A percentile compares a stretch with the other conserved stretches of the same genome.
phyloP scores from a whole-genome alignment of 2,888 invertebrate species.

The Pegoplata infirma region DNA sequence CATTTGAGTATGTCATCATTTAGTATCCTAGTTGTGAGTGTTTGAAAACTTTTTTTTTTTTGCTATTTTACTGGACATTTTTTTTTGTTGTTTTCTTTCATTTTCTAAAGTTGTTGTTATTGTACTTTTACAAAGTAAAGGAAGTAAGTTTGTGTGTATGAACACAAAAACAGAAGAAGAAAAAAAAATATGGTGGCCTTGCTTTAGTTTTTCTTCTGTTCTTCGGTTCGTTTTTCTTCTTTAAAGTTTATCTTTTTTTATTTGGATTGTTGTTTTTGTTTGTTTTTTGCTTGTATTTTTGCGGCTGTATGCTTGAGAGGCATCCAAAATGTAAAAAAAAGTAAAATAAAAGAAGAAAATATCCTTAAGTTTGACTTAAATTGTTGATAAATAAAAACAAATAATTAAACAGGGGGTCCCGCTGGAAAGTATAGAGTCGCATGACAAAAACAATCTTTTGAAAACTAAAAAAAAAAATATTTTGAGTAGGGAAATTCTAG shows the following conservation, averaged over 20 bases:
- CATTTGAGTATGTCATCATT: conserved; percentile 60
- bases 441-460: no score
- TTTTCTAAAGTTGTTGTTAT: neutral
- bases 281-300: conserved; percentile 58
- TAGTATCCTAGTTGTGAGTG: conserved; percentile 10
- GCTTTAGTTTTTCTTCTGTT: conserved; percentile 59
- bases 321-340: conserved; percentile 23
- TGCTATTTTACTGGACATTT: conserved; percentile 29
- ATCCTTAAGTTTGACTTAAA: conserved; percentile 42
- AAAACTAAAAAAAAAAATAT: no score
- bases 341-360: conserved; percentile 46
- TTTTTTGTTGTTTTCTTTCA: conserved; percentile 30
- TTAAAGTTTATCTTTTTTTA: conserved; percentile 35
- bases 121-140: conserved; percentile 40
- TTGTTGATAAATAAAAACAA: neutral
- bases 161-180: no score
- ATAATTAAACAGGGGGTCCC: conserved; percentile 35
- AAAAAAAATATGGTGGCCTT: conserved; percentile 67
- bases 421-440: no score
- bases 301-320: conserved; percentile 62
- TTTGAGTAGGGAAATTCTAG: no score
- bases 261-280: conserved; percentile 41
- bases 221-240: conserved; percentile 43
- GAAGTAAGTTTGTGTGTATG: conserved; percentile 38
- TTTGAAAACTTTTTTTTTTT: conserved; percentile 1